Evolutionary conservation across 2,113 vertebrate genomes (phyloP).

Genomic region (Vulpes ferrilata): DNA sequence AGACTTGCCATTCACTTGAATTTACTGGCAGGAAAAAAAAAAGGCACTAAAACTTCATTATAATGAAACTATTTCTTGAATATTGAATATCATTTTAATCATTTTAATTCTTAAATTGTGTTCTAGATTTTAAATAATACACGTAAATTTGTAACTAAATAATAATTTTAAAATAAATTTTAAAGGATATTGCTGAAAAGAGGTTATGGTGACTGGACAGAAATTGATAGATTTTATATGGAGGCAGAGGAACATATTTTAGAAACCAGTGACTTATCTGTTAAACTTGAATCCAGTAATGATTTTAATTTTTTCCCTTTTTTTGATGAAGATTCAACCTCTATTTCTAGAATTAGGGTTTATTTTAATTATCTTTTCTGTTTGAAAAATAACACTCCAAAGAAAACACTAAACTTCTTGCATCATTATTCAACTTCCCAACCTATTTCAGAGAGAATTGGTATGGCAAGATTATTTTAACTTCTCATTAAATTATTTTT

Average conservation of each 20-base stretch:
- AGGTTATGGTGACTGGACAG: neutral
- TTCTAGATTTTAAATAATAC: neutral
- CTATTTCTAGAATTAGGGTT: neutral
- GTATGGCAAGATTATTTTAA: neutral
- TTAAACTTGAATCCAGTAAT: neutral
- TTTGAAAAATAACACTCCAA: constrained; percentile 8
- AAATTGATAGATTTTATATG: neutral
- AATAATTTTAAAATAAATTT: neutral
- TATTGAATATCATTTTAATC: neutral
- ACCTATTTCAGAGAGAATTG: neutral
- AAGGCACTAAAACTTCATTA: neutral
- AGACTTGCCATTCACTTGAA: neutral
- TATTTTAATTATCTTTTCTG: neutral
- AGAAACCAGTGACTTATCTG: neutral
- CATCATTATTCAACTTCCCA: neutral
- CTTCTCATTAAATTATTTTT: neutral
- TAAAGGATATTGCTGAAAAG: neutral
- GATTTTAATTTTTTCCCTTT: neutral
- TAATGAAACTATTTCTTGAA: neutral
- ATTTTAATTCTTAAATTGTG: neutral
- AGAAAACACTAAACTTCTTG: neutral
- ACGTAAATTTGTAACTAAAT: neutral
- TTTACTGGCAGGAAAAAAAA: neutral
- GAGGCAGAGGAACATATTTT: neutral
- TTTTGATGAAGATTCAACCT: neutral